phyloP scores from a whole-genome alignment of 2,797 vertebrate genomes.

The Perodicticus potto region DNA sequence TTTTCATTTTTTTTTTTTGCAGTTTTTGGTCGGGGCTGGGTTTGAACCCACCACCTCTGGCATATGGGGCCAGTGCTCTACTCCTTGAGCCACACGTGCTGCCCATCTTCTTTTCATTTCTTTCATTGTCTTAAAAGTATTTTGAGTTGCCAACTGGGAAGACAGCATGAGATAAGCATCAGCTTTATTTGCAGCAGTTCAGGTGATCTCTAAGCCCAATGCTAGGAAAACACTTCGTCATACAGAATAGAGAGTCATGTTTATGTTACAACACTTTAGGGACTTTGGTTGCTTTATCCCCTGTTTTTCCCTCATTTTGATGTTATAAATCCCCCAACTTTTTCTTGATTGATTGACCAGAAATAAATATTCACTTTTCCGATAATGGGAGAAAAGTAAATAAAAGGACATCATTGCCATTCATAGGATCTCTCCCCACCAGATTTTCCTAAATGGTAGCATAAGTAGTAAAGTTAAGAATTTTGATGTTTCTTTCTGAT shows the following conservation, averaged over 20 bases:
- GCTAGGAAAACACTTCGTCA: background rate
- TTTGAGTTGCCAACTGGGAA: background rate
- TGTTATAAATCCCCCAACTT: background rate
- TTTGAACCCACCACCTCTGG: too few relatives aligned
- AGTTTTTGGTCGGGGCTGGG: too few relatives aligned
- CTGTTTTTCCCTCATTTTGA: background rate
- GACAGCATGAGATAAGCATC: background rate
- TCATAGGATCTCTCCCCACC: background rate
- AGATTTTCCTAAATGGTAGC: background rate
- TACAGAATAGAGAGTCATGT: background rate
- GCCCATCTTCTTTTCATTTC: background rate
- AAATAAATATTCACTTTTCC: background rate
- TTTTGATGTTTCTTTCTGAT: background rate
- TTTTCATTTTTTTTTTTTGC: background rate
- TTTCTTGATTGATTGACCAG: background rate
- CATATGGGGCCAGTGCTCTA: too few relatives aligned
- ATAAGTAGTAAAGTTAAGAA: background rate
- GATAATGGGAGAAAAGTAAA: background rate
- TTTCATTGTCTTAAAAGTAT: constrained; percentile 27
- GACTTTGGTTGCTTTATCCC: background rate
- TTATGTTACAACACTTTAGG: background rate
- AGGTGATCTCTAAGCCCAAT: background rate
- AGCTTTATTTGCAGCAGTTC: background rate
- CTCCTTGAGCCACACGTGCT: too few relatives aligned
- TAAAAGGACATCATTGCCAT: background rate